Base-by-base conservation (phyloP, 2,797 vertebrate species). In the Coendou prehensilis region DNA sequence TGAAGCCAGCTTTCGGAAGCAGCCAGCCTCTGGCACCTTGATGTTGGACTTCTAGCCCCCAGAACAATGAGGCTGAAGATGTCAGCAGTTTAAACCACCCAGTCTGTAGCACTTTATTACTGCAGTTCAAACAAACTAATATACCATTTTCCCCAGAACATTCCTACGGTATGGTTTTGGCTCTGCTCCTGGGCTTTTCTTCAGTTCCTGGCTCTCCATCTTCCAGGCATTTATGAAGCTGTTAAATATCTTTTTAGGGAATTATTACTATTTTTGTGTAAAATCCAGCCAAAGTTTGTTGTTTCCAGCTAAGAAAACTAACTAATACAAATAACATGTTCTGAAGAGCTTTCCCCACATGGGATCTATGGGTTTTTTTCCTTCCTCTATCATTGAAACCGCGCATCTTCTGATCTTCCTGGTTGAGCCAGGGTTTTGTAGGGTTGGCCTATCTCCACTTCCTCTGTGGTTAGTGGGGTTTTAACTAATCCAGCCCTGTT, bases 301-400 rank as follows among this genome's bases (percentile, higher is more conserved):
- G 50, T 85, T 96, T 92, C 26, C 84, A 83, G 28, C 75, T 91
- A 84, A 94, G 89, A 89, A 94, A 94, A 7, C 30, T 41, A 85
- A 69, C 33, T 47, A 87, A 78, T 91, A 88, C 41, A 95, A 95
- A 90, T 50, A 89, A 1, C 47, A 30, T 47, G 33, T 63, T 90
- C 61, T 81, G 41, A 82, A 84, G 52, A 47, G 8, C 33, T 87
- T 76, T 84, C 14, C 13, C n/a, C 92, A 69, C 17, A 22, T 28
- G 52, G 82, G 22, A 96, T 57, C 10, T 56, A 50, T 33, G 50
- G 30, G 11, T 17, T 56, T 61, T 9, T 75, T 57, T 71, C 7
- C 14, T 76, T 22, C 57, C 47, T 91, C 56, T 91, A 54, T 84
- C 78, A 67, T 1, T 28, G 59, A 95, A 93, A 94, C 23, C 30